Evolutionary conservation across 2,797 vertebrate genomes (phyloP), one percentile per base, ranked within the genome.

Genomic region (Meda fulgida): DNA sequence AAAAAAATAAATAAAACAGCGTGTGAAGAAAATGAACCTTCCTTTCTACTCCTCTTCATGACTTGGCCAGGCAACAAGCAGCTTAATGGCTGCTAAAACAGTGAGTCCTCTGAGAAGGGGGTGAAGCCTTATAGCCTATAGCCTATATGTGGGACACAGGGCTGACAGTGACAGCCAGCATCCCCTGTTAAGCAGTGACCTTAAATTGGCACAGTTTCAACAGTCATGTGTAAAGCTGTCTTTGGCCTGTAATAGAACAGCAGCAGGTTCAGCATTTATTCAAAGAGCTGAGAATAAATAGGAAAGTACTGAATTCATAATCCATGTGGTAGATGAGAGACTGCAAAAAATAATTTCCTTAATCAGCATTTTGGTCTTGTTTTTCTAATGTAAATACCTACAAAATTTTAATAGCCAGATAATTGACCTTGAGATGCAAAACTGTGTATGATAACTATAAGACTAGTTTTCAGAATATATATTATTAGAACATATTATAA

Each of bases 201-300:
- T 55, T 48, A 79, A 71, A 60, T 31, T 85, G 55, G 55, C 46
- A 65, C 19, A 16, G 46, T 73, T 80, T 80, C 53, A 29, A 34
- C 51, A 29, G 66, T 31, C 38, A 18, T 65, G 38, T 85, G 48
- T 70, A 85, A 88, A 87, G 71, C 85, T 75, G 75, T 26, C 71
- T 87, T 53, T 76, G 69, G 53, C 43, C 8, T 31, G 26, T 31
- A 84, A 65, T 31, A 65, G 63, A 65, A 31, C 71, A 72, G 53
- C 66, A 85, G 73, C 71, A 77, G 55, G 34, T 43, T 72, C 55
- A 31, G 9, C 43, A 80, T 75, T 51, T 73, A 73, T 34, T 80
- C 76, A 71, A 38, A 75, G n/a, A 77, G 51, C 66, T 7, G 21
- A 36, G 34, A 36, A 67, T 16, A 58, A 40, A 78, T 14, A 10